Base-by-base conservation (phyloP, 1,140 invertebrate species). In the Caenorhabditis remanei region DNA sequence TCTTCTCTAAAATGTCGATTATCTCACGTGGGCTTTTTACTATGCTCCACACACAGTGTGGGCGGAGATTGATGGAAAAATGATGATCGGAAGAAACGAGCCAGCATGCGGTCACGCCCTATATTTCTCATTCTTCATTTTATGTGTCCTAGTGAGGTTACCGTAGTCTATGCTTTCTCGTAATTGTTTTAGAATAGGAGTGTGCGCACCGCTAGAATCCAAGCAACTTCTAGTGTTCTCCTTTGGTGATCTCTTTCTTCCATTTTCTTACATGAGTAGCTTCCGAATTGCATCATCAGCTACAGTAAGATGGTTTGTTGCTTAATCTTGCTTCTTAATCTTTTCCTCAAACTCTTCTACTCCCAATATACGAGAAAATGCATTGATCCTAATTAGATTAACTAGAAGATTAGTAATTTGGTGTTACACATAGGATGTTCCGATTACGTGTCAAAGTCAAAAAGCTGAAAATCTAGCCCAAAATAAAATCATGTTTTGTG, bases 41-140 rank as follows among this genome's bases (percentile, higher is more conserved):
- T 24, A 50, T 24, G 43, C 19, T 14, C n/a, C n/a, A 50, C 46
- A 50, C 71, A 79, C 8, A 50, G 16, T 43, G 65, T 79, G n/a
- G 43, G 71, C 43, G 71, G 71, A 50, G 71, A 79, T 50, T 79
- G 46, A 79, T 11, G 19, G n/a, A n/a, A 79, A 79, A 79, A 79
- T 79, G 46, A 24, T 53, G 71, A 71, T 71, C 65, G 40, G 19
- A 79, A 79, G 46, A 50, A 79, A 50, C 71, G n/a, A 2, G 67
- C 1, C 4, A 41, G 16, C 13, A 75, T 19, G 6, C 7, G n/a
- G 43, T 8, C 46, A 24, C 46, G 13, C 46, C 46, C n/a, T 24
- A 11, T 53, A 13, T 50, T 24, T n/a, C 41, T 14, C 43, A 50
- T 71, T 71, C 40, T 46, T 71, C 5, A 32, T n/a, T 46, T 46